Evolutionary conservation across 2,113 vertebrate species (phyloP).

Genomic region (Caretta caretta): DNA sequence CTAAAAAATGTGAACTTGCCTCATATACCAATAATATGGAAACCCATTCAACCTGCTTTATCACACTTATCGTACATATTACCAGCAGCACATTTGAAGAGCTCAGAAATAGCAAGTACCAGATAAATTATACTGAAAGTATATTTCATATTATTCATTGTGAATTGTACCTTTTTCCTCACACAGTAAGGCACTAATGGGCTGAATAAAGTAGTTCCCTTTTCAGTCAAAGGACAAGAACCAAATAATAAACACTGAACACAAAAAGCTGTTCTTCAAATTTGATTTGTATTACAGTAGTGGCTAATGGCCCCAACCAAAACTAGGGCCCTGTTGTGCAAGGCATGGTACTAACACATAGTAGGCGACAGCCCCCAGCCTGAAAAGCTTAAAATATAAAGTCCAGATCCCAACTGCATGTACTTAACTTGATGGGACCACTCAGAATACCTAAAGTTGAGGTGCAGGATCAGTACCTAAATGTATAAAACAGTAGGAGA

Average conservation of each 20-base stretch:
- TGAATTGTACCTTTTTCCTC: background rate
- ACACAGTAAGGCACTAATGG: background rate
- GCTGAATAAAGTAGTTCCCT: background rate
- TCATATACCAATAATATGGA: background rate
- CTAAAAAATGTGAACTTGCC: background rate
- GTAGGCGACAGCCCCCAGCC: accelerated
- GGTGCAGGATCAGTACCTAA: background rate
- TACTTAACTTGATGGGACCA: background rate
- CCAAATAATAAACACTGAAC: background rate
- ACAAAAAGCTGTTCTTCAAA: background rate
- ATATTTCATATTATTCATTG: accelerated
- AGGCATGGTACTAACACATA: background rate
- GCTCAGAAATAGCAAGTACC: background rate
- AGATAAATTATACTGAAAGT: background rate
- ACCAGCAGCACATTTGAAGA: background rate
- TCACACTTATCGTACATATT: background rate
- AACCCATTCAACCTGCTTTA: background rate
- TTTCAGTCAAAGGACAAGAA: background rate
- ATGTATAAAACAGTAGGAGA: background rate
- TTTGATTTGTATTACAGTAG: background rate
- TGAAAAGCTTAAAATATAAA: background rate
- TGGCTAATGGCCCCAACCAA: background rate
- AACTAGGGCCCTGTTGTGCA: background rate
- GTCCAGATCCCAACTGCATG: background rate
- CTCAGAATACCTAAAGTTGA: background rate